Evolutionary conservation across 2,797 vertebrate genomes (phyloP).

Genomic region (Rhadinocentrus ornatus): DNA sequence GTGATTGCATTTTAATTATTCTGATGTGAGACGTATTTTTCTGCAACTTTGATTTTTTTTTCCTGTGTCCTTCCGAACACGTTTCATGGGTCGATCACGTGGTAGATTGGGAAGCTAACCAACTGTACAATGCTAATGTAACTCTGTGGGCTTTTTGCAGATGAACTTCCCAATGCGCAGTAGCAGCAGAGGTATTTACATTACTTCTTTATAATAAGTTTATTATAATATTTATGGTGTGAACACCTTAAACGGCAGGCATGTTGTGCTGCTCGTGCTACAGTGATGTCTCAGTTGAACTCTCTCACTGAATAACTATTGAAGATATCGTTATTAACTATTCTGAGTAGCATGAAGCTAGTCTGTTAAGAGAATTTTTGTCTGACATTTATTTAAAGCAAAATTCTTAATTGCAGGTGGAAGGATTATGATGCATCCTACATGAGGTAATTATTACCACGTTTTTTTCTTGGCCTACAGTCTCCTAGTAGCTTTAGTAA

Average conservation of each 20-base stretch:
- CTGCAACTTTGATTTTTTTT: rapidly evolving
- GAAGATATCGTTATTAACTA: slow-evolving; percentile 40
- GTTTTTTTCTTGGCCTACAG: background rate
- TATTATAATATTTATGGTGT: too few relatives aligned
- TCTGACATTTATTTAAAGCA: rapidly evolving
- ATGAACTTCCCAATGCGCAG: background rate
- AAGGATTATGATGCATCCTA: rapidly evolving
- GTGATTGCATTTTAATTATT: slow-evolving; percentile 77
- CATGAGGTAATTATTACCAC: slow-evolving; percentile 21
- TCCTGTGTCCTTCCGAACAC: rapidly evolving
- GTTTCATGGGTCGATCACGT: slow-evolving; percentile 41
- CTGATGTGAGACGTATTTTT: slow-evolving; percentile 74
- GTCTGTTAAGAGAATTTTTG: rapidly evolving
- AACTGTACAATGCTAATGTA: background rate
- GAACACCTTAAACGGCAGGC: too few relatives aligned
- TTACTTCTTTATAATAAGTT: background rate
- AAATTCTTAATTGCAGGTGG: background rate
- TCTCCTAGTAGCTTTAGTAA: background rate
- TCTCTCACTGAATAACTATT: slow-evolving; percentile 75
- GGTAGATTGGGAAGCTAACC: background rate
- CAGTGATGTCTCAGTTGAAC: slow-evolving; percentile 75
- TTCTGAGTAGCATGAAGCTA: slow-evolving; percentile 68
- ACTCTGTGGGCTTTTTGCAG: rapidly evolving
- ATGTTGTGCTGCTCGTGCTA: slow-evolving; percentile 40
- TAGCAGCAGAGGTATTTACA: background rate